Evolutionary conservation across 2,888 invertebrate species (phyloP).

Genomic region (Nomada fabriciana): DNA sequence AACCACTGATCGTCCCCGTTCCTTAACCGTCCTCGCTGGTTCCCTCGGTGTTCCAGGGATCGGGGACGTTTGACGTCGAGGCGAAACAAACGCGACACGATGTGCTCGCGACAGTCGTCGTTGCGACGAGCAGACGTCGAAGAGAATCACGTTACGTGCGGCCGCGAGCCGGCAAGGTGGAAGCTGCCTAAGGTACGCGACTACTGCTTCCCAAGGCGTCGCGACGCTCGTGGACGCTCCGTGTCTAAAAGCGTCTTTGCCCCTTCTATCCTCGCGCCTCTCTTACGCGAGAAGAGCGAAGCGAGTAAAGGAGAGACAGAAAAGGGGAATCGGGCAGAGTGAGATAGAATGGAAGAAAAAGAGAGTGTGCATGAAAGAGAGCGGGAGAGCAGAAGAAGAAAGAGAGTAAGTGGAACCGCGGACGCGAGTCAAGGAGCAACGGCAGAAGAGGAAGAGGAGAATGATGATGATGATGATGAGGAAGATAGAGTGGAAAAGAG

Average conservation of each 20-base stretch:
- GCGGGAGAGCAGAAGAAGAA: conserved; percentile 3
- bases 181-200: conserved; percentile 83
- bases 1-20: conserved; percentile 28
- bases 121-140: conserved; percentile 32
- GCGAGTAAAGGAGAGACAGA: conserved; percentile 39
- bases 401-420: conserved; percentile 20
- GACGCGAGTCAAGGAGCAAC: conserved; percentile 16
- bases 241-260: conserved; percentile 83
- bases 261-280: conserved; percentile 71
- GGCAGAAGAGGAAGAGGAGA: conserved; percentile 18
- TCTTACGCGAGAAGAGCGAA: conserved; percentile 65
- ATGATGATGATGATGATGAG: conserved; percentile 5
- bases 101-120: conserved; percentile 19
- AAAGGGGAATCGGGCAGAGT: conserved; percentile 28
- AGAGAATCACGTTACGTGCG: conserved; percentile 67
- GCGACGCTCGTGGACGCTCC: conserved; percentile 82
- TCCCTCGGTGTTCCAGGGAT: neutral
- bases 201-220: conserved; percentile 81
- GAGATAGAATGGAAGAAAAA: conserved; percentile 14
- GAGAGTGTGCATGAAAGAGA: neutral
- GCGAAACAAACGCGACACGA: conserved; percentile 13
- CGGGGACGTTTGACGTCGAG: neutral
- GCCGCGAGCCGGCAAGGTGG: conserved; percentile 82
- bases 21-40: conserved; percentile 9
- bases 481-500: conserved; percentile 7